Percentiles rank a stretch among this genome's conserved stretches.
Conservation (phyloP, 2,113 vertebrate species). For the Otolemur garnettii region DNA sequence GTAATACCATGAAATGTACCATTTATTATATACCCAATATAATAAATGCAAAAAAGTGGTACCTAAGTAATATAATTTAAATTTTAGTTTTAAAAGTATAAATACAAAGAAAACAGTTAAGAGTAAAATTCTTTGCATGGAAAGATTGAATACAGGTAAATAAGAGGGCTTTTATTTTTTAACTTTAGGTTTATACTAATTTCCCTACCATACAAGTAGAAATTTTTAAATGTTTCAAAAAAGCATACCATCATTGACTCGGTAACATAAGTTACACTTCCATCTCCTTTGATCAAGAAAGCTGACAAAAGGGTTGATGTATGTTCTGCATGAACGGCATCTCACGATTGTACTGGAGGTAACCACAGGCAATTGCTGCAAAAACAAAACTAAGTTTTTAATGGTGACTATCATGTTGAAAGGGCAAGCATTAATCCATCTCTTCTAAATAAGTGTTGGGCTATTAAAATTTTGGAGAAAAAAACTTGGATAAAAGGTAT, state of each 20-base stretch:
- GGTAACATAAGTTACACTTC: slow-evolving; percentile 98
- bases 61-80: neutral
- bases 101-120: slow-evolving; percentile 27
- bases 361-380: slow-evolving; percentile 97
- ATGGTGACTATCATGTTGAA: slow-evolving; percentile 28
- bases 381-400: slow-evolving; percentile 69
- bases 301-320: slow-evolving; percentile 98
- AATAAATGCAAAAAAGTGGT: slow-evolving; percentile 56
- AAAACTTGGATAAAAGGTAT: neutral
- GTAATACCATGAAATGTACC: slow-evolving; percentile 51
- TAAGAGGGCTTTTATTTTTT: neutral
- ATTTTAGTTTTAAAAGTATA: slow-evolving; percentile 41
- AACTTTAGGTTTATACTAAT: slow-evolving; percentile 43
- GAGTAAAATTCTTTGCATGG: neutral
- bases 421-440: slow-evolving; percentile 41
- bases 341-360: slow-evolving; percentile 98
- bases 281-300: slow-evolving; percentile 97
- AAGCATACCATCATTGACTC: slow-evolving; percentile 96
- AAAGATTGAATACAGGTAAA: neutral
- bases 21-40: slow-evolving; percentile 9
- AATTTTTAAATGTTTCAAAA: neutral
- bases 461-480: neutral
- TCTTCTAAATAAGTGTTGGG: neutral
- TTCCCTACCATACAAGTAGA: slow-evolving; percentile 18
- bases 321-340: slow-evolving; percentile 97